phyloP scores from a whole-genome alignment of 2,113 vertebrate genomes.

The Erythrolamprus reginae region DNA sequence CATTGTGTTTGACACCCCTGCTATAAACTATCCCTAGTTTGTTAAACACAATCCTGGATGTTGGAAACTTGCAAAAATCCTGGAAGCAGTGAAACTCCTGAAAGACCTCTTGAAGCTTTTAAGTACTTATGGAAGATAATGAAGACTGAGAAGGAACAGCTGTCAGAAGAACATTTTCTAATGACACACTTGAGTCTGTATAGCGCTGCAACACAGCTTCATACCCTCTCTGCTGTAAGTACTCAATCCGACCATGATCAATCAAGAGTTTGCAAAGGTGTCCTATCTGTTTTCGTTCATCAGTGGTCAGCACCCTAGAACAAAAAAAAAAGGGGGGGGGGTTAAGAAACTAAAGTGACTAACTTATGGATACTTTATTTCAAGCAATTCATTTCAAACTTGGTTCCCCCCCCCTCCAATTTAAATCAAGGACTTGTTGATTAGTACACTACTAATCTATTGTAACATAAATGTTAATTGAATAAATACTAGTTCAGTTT shows the following conservation, averaged over 20 bases:
- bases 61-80: neutral
- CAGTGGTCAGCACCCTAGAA: constrained; percentile 71
- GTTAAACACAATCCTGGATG: neutral
- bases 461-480: neutral
- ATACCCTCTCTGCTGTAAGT: constrained; percentile 77
- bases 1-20: no score
- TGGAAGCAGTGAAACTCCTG: neutral
- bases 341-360: constrained; percentile 14
- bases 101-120: constrained; percentile 25
- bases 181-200: constrained; percentile 72
- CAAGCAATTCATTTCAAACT: neutral
- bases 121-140: constrained; percentile 29
- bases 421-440: neutral
- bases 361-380: neutral
- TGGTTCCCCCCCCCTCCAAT: neutral
- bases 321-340: constrained; percentile 3
- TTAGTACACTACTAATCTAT: neutral
- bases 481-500: neutral
- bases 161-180: constrained; percentile 92
- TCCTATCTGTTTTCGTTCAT: constrained; percentile 79
- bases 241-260: constrained; percentile 81
- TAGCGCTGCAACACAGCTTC: constrained; percentile 73
- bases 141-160: constrained; percentile 69
- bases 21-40: neutral
- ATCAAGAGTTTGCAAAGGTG: constrained; percentile 87